phyloP scores from a whole-genome alignment of 2,888 invertebrate genomes.

The Sphecodes monilicornis region DNA sequence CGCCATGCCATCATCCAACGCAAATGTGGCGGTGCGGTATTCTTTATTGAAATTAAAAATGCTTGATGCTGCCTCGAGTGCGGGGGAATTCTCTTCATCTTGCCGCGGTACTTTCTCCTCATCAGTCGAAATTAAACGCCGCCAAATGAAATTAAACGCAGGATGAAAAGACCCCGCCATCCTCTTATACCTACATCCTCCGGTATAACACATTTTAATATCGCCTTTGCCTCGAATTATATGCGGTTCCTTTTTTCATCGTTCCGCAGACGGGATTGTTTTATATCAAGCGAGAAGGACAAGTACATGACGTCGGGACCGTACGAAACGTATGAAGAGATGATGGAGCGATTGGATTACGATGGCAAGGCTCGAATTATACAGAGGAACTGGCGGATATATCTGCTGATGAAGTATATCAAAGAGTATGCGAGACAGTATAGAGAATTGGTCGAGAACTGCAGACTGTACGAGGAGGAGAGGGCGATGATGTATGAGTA shows the following conservation, averaged over 20 bases:
- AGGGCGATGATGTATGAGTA: constrained; percentile 65
- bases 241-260: constrained; percentile 40
- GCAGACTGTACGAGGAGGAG: constrained; percentile 85
- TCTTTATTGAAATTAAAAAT: constrained; percentile 6
- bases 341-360: constrained; percentile 85
- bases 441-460: constrained; percentile 85
- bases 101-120: background rate
- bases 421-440: constrained; percentile 85
- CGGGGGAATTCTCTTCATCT: background rate
- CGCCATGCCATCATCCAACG: constrained; percentile 86
- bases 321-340: constrained; percentile 89
- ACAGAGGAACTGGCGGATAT: constrained; percentile 88
- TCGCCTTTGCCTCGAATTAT: background rate
- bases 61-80: background rate
- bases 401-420: constrained; percentile 86
- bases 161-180: background rate
- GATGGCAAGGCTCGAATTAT: constrained; percentile 85
- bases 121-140: constrained; percentile 22
- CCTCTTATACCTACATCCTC: too few species aligned
- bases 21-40: constrained; percentile 86
- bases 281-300: constrained; percentile 88
- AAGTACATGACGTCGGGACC: constrained; percentile 87
- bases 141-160: constrained; percentile 5
- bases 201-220: background rate
- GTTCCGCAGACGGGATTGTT: constrained; percentile 84